These are phyloP conservation scores for Eubasilissa splendida DNA, from an alignment of 2,888 invertebrate species.

Conservation along the genomic window DNA sequence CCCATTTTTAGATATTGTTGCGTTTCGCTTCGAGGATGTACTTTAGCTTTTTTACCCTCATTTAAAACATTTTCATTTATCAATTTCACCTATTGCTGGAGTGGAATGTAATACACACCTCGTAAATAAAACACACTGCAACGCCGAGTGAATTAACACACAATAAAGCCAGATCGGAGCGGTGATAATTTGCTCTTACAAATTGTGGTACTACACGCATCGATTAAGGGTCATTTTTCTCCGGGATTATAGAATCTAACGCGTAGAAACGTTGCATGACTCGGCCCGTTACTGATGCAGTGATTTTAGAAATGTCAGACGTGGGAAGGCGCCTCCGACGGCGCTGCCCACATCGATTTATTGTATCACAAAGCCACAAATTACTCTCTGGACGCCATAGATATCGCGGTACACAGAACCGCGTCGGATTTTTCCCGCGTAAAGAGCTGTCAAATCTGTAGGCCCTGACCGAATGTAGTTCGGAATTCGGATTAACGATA, in stretches of 20 bases:
- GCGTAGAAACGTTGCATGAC: not conserved
- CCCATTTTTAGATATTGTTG: no score
- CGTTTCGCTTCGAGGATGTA: no score
- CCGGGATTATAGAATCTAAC: not conserved
- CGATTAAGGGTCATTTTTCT: constrained; percentile 15
- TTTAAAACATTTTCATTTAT: no score
- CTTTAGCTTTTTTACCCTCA: no score
- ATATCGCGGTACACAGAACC: not conserved
- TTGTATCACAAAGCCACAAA: constrained; percentile 12
- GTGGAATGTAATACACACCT: no score
- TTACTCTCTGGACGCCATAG: constrained; percentile 28
- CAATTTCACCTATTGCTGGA: no score
- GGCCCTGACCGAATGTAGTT: not conserved
- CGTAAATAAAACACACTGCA: not conserved
- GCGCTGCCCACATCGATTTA: constrained; percentile 43
- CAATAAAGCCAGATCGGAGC: constrained; percentile 18
- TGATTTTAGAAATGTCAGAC: constrained; percentile 36
- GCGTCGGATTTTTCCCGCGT: constrained; percentile 24
- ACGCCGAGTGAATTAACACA: constrained; percentile 15
- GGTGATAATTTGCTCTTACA: constrained; percentile 22
- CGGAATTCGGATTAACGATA: no score
- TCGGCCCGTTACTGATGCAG: constrained; percentile 13
- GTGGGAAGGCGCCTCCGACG: constrained; percentile 47
- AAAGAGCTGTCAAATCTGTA: constrained; percentile 26
- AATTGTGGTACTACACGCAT: constrained; percentile 9